These are phyloP conservation scores for Perca schrenkii DNA, from an alignment of 2,113 vertebrate species.

Conservation along the genomic window DNA sequence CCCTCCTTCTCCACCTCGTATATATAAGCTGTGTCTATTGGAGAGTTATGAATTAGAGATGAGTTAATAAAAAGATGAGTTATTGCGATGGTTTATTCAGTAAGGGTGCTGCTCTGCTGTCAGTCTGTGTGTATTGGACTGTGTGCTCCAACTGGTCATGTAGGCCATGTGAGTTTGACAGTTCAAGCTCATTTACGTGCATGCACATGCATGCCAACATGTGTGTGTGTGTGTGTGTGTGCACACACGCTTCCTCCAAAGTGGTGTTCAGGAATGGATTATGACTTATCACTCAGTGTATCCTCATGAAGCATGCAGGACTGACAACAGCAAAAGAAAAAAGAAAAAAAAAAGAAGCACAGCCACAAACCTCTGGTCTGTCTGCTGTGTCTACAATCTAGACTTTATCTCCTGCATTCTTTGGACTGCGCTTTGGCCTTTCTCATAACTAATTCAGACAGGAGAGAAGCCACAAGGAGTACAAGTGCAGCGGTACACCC, in stretches of 20 bases:
- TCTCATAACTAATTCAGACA: conserved; percentile 72
- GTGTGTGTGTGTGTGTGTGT: too few species aligned
- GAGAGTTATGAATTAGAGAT: conserved; percentile 73
- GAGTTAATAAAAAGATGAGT: conserved; percentile 73
- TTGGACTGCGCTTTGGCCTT: conserved; percentile 39
- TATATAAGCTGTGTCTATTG: conserved; percentile 59
- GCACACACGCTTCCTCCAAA: background rate
- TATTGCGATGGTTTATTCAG: conserved; percentile 78
- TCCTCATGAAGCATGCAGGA: conserved; percentile 33
- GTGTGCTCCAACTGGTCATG: conserved; percentile 29
- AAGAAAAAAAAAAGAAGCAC: background rate
- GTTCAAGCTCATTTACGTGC: background rate
- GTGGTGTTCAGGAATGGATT: conserved; percentile 37
- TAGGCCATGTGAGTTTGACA: conserved; percentile 16
- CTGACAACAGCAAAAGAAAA: conserved; percentile 6
- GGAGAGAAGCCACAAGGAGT: conserved; percentile 51
- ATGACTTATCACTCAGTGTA: conserved; percentile 29
- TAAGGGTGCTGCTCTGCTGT: conserved; percentile 33
- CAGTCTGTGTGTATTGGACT: conserved; percentile 6
- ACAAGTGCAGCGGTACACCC: conserved; percentile 15
- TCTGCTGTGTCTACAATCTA: conserved; percentile 18
- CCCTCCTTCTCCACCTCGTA: conserved; percentile 16
- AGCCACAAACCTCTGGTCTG: conserved; percentile 11
- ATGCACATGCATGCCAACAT: background rate
- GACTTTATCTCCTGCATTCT: conserved; percentile 30